A percentile compares a stretch with the other conserved stretches of the same genome.
phyloP scores from a whole-genome alignment of 2,888 invertebrate species.

The Mesorhabditis sp. region DNA sequence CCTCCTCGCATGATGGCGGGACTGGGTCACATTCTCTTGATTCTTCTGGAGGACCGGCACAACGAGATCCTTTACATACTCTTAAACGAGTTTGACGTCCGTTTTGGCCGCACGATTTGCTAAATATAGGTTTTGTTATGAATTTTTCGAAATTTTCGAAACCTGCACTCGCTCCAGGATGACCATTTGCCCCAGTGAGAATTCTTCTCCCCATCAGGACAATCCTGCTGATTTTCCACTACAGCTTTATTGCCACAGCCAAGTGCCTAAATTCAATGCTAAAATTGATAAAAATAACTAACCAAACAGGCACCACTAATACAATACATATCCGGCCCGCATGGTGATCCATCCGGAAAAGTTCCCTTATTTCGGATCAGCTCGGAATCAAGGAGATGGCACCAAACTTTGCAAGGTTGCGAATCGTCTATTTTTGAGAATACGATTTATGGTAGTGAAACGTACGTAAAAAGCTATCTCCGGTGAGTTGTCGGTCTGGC shows the following conservation, averaged over 20 bases:
- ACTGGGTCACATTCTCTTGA: slow-evolving; percentile 32
- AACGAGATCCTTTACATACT: slow-evolving; percentile 12
- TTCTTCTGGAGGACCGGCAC: slow-evolving; percentile 33
- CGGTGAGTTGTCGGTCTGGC: slow-evolving; percentile 55
- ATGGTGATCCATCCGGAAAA: slow-evolving; percentile 57
- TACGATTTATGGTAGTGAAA: neutral
- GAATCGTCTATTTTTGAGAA: slow-evolving; percentile 42
- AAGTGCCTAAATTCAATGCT: slow-evolving; percentile 23
- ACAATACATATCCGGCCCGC: slow-evolving; percentile 50
- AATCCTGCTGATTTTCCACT: slow-evolving; percentile 39
- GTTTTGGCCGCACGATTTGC: slow-evolving; percentile 22
- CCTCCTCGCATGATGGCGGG: slow-evolving; percentile 35
- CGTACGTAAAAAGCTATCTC: slow-evolving; percentile 53
- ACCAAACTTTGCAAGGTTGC: slow-evolving; percentile 58
- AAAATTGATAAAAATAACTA: neutral
- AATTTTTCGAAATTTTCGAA: slow-evolving; percentile 10
- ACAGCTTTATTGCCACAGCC: slow-evolving; percentile 46
- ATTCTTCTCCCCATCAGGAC: slow-evolving; percentile 30
- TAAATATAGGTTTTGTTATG: neutral
- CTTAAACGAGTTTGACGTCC: slow-evolving; percentile 28
- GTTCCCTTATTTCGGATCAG: slow-evolving; percentile 57
- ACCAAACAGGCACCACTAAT: slow-evolving; percentile 52
- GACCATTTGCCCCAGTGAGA: slow-evolving; percentile 31
- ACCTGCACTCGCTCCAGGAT: slow-evolving; percentile 34
- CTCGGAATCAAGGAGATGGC: slow-evolving; percentile 54